Percentiles rank a stretch among this genome's conserved stretches.
Evolutionary conservation across 2,113 vertebrate genomes (phyloP).

Genomic region (Microcebus jonahi): DNA sequence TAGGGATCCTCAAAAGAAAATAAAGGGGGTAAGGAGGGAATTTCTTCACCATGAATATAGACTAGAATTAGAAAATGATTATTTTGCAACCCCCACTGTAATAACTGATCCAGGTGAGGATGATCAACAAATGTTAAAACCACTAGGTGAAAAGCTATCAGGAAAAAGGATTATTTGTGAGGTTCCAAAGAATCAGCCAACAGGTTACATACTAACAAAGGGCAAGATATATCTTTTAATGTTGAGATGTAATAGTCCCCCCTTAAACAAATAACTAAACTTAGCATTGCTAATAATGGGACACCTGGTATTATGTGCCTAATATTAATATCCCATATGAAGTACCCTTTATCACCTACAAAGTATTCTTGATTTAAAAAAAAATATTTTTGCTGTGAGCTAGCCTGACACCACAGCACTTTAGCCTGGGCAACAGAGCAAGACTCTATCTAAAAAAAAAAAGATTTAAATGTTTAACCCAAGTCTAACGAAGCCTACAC

Average conservation of each 20-base stretch:
- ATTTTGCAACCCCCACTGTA: not conserved
- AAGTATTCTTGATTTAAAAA: not conserved
- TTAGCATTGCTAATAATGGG: not conserved
- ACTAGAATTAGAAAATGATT: not conserved
- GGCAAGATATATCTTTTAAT: not conserved
- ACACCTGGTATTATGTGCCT: not conserved
- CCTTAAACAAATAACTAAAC: not conserved
- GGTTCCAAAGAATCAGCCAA: not conserved
- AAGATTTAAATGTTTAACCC: not conserved
- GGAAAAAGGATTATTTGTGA: not conserved
- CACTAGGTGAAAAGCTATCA: not conserved
- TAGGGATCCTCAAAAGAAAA: not conserved
- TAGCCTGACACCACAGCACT: no score
- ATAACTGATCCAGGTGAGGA: not conserved
- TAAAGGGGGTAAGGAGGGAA: not conserved
- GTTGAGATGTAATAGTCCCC: not conserved
- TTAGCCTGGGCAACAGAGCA: no score
- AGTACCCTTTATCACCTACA: not conserved
- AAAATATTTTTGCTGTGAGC: not conserved
- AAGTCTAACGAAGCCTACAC: not conserved
- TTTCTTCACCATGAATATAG: not conserved
- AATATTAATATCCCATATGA: not conserved
- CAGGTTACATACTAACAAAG: not conserved
- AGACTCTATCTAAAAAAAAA: no score
- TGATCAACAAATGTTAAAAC: not conserved